Percentiles rank a stretch among this genome's conserved stretches.
Evolutionary conservation across 2,888 invertebrate species (phyloP).

Genomic region (Mantis religiosa): DNA sequence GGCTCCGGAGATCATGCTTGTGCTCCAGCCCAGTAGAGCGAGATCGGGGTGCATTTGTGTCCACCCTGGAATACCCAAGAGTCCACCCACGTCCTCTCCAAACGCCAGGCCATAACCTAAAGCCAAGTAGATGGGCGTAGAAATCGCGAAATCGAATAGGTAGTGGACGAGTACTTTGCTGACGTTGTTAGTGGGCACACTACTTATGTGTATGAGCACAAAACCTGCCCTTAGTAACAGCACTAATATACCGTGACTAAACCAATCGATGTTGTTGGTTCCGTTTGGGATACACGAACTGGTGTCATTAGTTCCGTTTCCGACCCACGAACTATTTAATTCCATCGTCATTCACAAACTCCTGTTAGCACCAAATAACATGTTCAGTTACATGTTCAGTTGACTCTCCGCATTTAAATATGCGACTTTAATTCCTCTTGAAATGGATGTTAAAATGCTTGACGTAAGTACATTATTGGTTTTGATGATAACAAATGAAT

Average conservation of each 20-base stretch:
- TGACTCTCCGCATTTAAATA: too few relatives aligned
- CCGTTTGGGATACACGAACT: too few relatives aligned
- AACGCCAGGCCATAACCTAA: slow-evolving; percentile 41
- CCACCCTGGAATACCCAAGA: slow-evolving; percentile 39
- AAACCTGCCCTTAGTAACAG: slow-evolving; percentile 36
- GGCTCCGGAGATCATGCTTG: slow-evolving; percentile 39
- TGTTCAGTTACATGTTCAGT: too few relatives aligned
- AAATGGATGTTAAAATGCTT: too few relatives aligned
- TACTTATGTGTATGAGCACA: slow-evolving; percentile 40
- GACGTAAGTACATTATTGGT: too few relatives aligned
- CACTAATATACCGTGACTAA: neutral
- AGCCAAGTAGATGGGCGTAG: slow-evolving; percentile 38
- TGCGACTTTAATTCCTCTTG: too few relatives aligned
- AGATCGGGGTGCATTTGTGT: slow-evolving; percentile 37
- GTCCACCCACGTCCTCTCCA: slow-evolving; percentile 36
- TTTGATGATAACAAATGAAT: too few relatives aligned
- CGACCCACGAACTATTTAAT: neutral
- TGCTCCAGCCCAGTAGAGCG: slow-evolving; percentile 39
- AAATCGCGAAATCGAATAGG: slow-evolving; percentile 40
- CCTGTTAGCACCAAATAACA: too few relatives aligned
- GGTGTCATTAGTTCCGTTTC: neutral
- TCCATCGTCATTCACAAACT: neutral
- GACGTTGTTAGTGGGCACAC: slow-evolving; percentile 41
- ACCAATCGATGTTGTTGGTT: neutral
- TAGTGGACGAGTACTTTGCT: slow-evolving; percentile 43